These are phyloP conservation scores for Urocitellus parryii DNA, from an alignment of 2,113 vertebrate species.

Conservation along the genomic window DNA sequence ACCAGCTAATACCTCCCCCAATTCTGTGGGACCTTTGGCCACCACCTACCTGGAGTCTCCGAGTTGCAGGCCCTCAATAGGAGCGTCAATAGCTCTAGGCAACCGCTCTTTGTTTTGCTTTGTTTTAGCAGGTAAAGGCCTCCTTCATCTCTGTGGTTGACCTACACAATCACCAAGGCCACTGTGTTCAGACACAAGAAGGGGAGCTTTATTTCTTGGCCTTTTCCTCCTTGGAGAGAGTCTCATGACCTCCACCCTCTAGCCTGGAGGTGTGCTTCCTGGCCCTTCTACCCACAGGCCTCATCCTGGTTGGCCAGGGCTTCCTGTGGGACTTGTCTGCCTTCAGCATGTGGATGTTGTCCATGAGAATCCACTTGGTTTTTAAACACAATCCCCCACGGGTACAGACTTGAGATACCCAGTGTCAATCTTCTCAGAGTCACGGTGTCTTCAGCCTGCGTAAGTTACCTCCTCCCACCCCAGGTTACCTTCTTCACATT, in stretches of 20 bases:
- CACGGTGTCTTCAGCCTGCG: background rate
- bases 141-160: background rate
- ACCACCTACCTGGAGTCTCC: background rate
- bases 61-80: background rate
- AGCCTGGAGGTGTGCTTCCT: background rate
- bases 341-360: background rate
- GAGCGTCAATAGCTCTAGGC: background rate
- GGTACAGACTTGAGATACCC: background rate
- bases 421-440: background rate
- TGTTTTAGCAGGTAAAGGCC: background rate
- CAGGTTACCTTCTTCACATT: background rate
- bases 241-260: background rate
- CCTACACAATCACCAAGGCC: background rate
- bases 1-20: background rate
- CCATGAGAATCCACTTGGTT: background rate
- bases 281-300: background rate
- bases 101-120: background rate
- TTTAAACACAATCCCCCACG: background rate
- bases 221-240: background rate
- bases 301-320: background rate
- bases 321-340: background rate
- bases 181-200: background rate
- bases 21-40: background rate
- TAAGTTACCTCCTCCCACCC: background rate
- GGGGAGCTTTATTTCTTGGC: background rate